Base-by-base conservation (phyloP, 2,113 vertebrate species). In the Tautogolabrus adspersus region DNA sequence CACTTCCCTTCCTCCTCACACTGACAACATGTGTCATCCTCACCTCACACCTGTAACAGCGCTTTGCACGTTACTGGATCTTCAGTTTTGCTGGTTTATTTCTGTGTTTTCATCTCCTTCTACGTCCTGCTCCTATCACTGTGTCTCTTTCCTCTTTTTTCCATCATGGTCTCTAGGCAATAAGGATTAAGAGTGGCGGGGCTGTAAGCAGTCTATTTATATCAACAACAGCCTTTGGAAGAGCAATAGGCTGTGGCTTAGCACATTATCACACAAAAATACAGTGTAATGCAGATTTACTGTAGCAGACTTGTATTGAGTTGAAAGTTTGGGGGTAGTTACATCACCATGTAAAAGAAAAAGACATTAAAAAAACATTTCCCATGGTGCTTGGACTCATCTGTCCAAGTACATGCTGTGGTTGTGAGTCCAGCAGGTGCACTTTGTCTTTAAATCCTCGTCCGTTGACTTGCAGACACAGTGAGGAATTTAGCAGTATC, bases 181-280 rank as follows among this genome's bases (percentile, higher is more conserved):
- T 85, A 40, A 80, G 83, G 82, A 91, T 89, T 79, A 88, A 52
- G 59, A 75, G 71, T 44, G 54, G 65, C 22, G 19, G 66, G 68
- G 49, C 83, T 84, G 86, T 80, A 72, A 85, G 77, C 46, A 71
- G 67, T 77, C 87, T 93, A 89, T 93, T 92, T 93, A 91, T 93
- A 91, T 81, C 77, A 84, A 65, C 64, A 81, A 69, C 55, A 57
- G 77, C 40, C 61, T 65, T 82, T 64, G 69, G 82, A 86, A 77
- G 81, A 83, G 68, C 72, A 83, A 70, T 78, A 82, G 83, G 47
- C 59, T 80, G 54, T 67, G 75, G 87, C 82, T 92, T 89, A 90
- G 65, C 91, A 90, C 76, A 87, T 89, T 89, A 92, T 77, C 70
- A 77, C 72, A 76, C 71, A 83, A 73, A 83, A 74, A 44, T 71